phyloP scores from a whole-genome alignment of 2,113 vertebrate genomes.

The Oxyura jamaicensis region DNA sequence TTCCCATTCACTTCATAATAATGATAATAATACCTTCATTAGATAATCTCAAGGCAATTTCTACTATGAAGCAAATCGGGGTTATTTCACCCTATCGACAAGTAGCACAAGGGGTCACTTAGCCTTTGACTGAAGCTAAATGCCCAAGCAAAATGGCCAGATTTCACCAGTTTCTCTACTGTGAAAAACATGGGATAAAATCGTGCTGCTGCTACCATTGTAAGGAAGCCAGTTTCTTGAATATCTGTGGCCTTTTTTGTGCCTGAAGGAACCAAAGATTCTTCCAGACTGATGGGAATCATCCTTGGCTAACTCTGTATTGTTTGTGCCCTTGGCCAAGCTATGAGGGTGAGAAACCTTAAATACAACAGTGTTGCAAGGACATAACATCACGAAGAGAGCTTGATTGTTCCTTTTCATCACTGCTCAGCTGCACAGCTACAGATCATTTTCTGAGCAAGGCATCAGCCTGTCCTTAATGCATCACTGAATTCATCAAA shows the following conservation, averaged over 20 bases:
- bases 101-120: constrained; percentile 42
- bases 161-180: background rate
- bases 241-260: background rate
- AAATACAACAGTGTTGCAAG: background rate
- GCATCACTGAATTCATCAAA: constrained; percentile 30
- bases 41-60: constrained; percentile 62
- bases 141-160: background rate
- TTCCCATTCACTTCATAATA: constrained; percentile 50
- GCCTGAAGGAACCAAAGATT: background rate
- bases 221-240: background rate
- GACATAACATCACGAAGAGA: background rate
- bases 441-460: constrained; percentile 22
- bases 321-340: background rate
- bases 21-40: constrained; percentile 60
- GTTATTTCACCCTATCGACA: constrained; percentile 45
- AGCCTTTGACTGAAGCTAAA: constrained; percentile 50
- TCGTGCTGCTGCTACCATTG: background rate
- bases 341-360: background rate
- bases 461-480: constrained; percentile 1
- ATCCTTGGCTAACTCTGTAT: background rate
- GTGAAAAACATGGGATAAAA: background rate
- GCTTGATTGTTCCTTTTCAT: constrained; percentile 18
- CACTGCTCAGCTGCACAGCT: background rate
- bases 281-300: background rate
- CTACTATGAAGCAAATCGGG: constrained; percentile 47